These are phyloP conservation scores for Clarias pachynema DNA, from an alignment of 2,797 vertebrate genomes.

Conservation along the genomic window DNA sequence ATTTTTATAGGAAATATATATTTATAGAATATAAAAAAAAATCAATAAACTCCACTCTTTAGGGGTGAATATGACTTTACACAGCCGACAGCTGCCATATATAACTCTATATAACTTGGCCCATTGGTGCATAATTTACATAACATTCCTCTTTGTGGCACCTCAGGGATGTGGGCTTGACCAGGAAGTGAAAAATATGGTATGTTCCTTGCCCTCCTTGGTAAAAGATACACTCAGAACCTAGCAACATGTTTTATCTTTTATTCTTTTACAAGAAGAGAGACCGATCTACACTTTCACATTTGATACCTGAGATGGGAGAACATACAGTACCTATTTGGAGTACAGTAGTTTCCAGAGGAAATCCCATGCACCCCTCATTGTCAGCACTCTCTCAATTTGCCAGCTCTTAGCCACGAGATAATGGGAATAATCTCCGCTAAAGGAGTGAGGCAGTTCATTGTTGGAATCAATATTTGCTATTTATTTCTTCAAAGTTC, in stretches of 20 bases:
- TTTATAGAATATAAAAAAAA: too few relatives aligned
- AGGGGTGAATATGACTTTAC: neutral
- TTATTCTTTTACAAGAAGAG: neutral
- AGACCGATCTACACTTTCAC: constrained; percentile 81
- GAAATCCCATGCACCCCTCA: constrained; percentile 98
- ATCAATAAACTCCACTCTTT: neutral
- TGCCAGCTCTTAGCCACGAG: constrained; percentile 81
- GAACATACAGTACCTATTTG: constrained; percentile 88
- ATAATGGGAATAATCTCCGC: constrained; percentile 99
- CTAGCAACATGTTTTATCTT: constrained; percentile 30
- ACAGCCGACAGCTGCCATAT: neutral
- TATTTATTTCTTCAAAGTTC: constrained; percentile 99
- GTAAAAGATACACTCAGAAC: constrained; percentile 75
- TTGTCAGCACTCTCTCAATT: constrained; percentile 99
- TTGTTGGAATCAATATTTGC: constrained; percentile 99
- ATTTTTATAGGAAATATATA: too few relatives aligned
- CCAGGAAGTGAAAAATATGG: constrained; percentile 77
- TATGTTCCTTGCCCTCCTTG: constrained; percentile 74
- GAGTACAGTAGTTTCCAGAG: constrained; percentile 69
- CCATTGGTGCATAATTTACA: constrained; percentile 64
- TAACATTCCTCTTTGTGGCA: neutral
- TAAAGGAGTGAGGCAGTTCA: constrained; percentile 98
- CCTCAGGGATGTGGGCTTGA: constrained; percentile 70
- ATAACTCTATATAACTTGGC: constrained; percentile 66
- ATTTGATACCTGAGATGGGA: constrained; percentile 89